phyloP scores from a whole-genome alignment of 2,888 invertebrate species.

The Liodrosophila aerea region DNA sequence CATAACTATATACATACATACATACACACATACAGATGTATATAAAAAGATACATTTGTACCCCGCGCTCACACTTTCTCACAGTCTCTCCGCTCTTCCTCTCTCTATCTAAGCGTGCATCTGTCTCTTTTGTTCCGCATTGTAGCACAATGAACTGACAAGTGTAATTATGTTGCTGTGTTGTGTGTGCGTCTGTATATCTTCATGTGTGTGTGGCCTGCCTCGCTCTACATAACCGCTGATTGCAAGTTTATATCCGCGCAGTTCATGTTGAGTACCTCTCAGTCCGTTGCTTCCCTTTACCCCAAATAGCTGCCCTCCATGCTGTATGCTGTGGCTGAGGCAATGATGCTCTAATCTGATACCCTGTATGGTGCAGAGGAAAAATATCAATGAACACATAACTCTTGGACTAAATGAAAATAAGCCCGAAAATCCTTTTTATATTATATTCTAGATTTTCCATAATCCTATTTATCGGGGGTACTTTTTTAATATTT shows the following conservation, averaged over 20 bases:
- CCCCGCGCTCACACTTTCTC: background rate
- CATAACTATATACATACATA: too few species aligned
- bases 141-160: constrained; percentile 77
- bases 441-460: too few species aligned
- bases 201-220: constrained; percentile 24
- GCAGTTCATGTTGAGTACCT: constrained; percentile 46
- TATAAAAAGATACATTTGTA: constrained; percentile 12
- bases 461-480: too few species aligned
- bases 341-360: too few species aligned
- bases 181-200: constrained; percentile 15
- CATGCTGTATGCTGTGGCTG: constrained; percentile 4
- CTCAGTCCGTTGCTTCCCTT: constrained; percentile 19
- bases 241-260: constrained; percentile 70
- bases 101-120: background rate
- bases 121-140: constrained; percentile 33
- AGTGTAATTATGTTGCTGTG: constrained; percentile 73
- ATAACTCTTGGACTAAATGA: too few species aligned
- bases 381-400: too few species aligned
- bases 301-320: background rate
- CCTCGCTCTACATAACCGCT: constrained; percentile 63
- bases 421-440: too few species aligned
- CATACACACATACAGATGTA: too few species aligned
- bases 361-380: constrained; percentile 25
- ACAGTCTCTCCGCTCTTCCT: background rate
- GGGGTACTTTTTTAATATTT: too few species aligned